Evolutionary conservation across 2,113 vertebrate species (phyloP), one percentile per base, ranked within the genome.

Genomic region (Sander lucioperca): DNA sequence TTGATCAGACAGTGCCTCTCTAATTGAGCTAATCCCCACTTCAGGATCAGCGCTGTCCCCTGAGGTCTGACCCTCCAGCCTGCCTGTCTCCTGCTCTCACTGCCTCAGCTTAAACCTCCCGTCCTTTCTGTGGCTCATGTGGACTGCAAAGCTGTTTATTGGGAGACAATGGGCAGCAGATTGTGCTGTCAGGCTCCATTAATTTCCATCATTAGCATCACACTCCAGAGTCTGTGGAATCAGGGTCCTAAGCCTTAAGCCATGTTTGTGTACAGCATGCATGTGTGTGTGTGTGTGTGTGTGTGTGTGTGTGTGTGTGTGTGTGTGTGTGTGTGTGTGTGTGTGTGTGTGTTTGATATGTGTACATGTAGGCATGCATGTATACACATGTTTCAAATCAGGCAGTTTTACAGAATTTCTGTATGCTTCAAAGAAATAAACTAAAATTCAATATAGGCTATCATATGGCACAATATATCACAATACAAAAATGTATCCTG

Each of bases 141-240:
- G 96, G 96, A 92, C 95, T 94, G 96, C 94, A 94, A 95, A 85
- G 95, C 84, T 88, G 93, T 95, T 96, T 90, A 96, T 96, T 96
- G 95, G 94, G 94, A 96, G 95, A 97, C 97, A 98, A 98, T 97
- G 94, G 96, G 97, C 96, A 98, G 96, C 98, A 99, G 97, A 98
- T 97, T 99, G 97, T 97, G 95, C 96, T 98, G 98, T 97, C 98
- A 97, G 97, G 96, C 96, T 96, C 97, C 97, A 99, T 99, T 98
- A 98, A 96, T 96, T 96, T 94, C 96, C 96, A 97, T 97, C 97
- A 98, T 99, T 98, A 98, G 96, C 97, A 98, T 98, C 97, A 97
- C 96, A 96, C 95, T 97, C 95, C 94, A 94, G 94, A 95, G 96
- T 96, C 95, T 92, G 89, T 93, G 92, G 84, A 91, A 93, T 88